Base-by-base conservation (phyloP, 2,797 vertebrate species). In the Pogoniulus pusillus region DNA sequence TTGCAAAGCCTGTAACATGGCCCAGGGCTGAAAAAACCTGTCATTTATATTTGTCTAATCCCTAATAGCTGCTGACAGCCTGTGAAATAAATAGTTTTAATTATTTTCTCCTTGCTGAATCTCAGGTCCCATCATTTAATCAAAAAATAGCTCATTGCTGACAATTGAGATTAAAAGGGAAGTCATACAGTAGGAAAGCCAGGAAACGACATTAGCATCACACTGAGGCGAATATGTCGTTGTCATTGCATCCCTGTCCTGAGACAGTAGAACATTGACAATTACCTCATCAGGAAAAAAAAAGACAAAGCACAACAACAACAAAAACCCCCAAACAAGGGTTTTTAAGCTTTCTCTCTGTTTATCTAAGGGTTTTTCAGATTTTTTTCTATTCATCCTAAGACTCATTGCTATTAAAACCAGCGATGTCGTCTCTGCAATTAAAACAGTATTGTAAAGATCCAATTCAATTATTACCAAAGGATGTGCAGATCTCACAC, bases 11-110 rank as follows among this genome's bases (percentile, higher is more conserved):
- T 93, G n/a, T 91, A 82, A 84, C 37, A 30, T 37, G 34, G 75
- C 59, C 82, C 4, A 12, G 54, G 69, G 69, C 19, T 41, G 39
- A 23, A 84, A 84, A 84, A 75, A 60, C 0, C 4, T 9, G 59
- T 71, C 77, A 90, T 82, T 85, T 82, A 39, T 85, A 83, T 66
- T 91, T 84, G 57, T 91, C 57, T 87, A 69, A 82, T 91, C 69
- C 84, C 79, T 92, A 95, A 95, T 73, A 90, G 94, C 35, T 78
- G 65, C 62, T 89, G 94, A 94, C 87, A 93, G 81, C 62, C 75
- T 85, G 49, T 32, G 58, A 91, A 94, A 96, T 19, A 93, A 94
- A 96, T 60, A 91, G 82, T 89, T 95, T 97, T 91, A 95, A 90
- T 95, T 89, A 91, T 87, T 91, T 94, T 62, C 66, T 91, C 83